phyloP scores from a whole-genome alignment of 2,888 invertebrate species.

The Calliopum simillimum region DNA sequence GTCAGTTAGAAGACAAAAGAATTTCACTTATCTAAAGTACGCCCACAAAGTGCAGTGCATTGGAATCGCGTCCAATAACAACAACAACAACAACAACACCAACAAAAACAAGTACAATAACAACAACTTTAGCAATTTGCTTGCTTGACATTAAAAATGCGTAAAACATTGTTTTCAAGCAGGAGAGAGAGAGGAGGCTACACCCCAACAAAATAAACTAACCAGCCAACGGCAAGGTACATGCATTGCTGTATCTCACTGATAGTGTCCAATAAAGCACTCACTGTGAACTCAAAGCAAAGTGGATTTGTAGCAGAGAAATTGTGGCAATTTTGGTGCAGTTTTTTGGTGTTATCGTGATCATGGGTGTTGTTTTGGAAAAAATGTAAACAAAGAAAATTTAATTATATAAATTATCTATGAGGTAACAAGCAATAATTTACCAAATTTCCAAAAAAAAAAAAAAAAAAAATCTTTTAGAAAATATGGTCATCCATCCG shows the following conservation, averaged over 20 bases:
- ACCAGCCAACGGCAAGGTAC: constrained; percentile 24
- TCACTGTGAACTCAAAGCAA: constrained; percentile 8
- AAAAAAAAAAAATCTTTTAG: too few species aligned
- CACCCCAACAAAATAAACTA: constrained; percentile 1
- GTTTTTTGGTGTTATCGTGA: not conserved
- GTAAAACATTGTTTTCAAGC: constrained; percentile 48
- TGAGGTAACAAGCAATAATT: too few species aligned
- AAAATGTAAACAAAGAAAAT: too few species aligned
- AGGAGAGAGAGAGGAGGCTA: constrained; percentile 25
- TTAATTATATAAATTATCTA: too few species aligned
- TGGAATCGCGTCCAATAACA: constrained; percentile 40
- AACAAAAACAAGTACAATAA: constrained; percentile 49
- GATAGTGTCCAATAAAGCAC: constrained; percentile 32
- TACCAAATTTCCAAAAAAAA: too few species aligned
- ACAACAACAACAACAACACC: constrained; percentile 26
- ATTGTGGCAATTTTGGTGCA: constrained; percentile 7
- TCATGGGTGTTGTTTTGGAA: not conserved
- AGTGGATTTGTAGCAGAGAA: constrained; percentile 15
- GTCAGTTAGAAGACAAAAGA: constrained; percentile 42
- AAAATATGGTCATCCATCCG: too few species aligned
- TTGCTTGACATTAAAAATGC: constrained; percentile 65
- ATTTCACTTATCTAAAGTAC: constrained; percentile 64
- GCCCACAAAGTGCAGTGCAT: constrained; percentile 65
- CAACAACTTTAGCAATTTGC: constrained; percentile 63
- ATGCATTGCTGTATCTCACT: constrained; percentile 24